A percentile compares a stretch with the other conserved stretches of the same genome.
Evolutionary conservation across 2,888 invertebrate species (phyloP).

Genomic region (Mermis nigrescens): DNA sequence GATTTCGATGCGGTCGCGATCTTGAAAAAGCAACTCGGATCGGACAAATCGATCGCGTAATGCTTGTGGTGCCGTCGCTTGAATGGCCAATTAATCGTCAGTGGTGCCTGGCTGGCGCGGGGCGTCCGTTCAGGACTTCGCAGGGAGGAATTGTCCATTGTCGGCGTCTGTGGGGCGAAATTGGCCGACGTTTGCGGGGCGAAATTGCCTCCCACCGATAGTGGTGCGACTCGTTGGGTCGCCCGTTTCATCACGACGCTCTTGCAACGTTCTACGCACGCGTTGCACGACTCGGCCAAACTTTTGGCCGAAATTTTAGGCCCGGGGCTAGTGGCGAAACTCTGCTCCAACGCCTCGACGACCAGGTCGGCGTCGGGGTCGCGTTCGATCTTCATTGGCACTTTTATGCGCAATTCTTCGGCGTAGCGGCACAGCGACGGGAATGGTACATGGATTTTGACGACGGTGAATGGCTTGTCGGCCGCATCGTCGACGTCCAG

Average conservation of each 20-base stretch:
- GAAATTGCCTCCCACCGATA: no score
- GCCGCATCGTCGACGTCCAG: not conserved
- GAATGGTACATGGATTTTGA: not conserved
- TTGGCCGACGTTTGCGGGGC: not conserved
- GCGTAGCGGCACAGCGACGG: not conserved
- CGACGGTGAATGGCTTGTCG: not conserved
- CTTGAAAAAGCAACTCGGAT: not conserved
- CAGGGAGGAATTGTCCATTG: not conserved
- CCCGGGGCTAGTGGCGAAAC: not conserved
- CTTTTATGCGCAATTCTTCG: slow-evolving; percentile 3
- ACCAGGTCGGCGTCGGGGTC: not conserved
- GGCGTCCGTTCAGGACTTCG: not conserved
- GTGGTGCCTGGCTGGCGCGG: no score
- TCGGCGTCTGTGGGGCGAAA: not conserved
- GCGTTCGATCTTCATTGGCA: not conserved
- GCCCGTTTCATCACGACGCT: no score
- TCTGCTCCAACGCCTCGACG: not conserved
- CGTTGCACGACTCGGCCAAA: no score
- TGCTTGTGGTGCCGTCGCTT: not conserved
- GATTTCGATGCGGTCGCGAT: slow-evolving; percentile 7
- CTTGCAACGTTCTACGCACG: not conserved
- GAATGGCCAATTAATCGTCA: slow-evolving; percentile 1
- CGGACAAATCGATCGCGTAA: not conserved
- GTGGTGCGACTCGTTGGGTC: no score
- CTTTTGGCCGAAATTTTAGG: not conserved